Percentiles rank a stretch among this genome's conserved stretches.
Evolutionary conservation across 1,140 invertebrate species (phyloP).

Genomic region (Hycleus cichorii): DNA sequence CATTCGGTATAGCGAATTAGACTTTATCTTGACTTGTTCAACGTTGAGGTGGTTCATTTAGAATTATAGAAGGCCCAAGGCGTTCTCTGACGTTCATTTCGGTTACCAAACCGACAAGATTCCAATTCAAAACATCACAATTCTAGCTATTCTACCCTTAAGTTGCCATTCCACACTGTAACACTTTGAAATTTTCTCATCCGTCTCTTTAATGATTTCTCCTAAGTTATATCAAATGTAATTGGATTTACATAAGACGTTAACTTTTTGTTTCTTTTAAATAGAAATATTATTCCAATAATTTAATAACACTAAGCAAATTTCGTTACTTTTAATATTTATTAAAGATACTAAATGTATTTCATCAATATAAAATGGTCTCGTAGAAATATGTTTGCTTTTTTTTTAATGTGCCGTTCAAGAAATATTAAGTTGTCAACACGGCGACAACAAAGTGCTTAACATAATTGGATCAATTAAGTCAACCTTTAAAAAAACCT

Average conservation of each 20-base stretch:
- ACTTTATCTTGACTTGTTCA: constrained; percentile 10
- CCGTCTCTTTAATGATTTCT: constrained; percentile 5
- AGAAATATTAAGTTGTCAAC: too few species aligned
- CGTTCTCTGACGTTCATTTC: constrained; percentile 12
- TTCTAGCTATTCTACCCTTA: constrained; percentile 3
- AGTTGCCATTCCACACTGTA: constrained; percentile 7
- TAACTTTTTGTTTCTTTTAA: neutral
- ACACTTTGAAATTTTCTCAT: constrained; percentile 12
- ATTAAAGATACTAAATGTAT: too few species aligned
- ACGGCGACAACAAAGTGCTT: too few species aligned
- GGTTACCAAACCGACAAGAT: constrained; percentile 12
- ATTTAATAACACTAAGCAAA: too few species aligned
- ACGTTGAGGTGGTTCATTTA: constrained; percentile 11
- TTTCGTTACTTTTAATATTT: too few species aligned
- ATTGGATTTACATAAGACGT: constrained; percentile 6
- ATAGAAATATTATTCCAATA: neutral
- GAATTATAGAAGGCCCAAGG: constrained; percentile 8
- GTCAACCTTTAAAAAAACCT: too few species aligned
- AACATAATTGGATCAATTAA: too few species aligned
- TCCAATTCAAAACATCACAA: constrained; percentile 13
- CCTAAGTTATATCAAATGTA: constrained; percentile 5
- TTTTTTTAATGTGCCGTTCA: too few species aligned
- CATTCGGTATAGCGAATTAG: constrained; percentile 7
- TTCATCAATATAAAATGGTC: too few species aligned
- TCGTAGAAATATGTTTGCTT: too few species aligned